These are phyloP conservation scores for Tetramorium simillimum DNA, from an alignment of 1,140 invertebrate genomes.

Conservation along the genomic window DNA sequence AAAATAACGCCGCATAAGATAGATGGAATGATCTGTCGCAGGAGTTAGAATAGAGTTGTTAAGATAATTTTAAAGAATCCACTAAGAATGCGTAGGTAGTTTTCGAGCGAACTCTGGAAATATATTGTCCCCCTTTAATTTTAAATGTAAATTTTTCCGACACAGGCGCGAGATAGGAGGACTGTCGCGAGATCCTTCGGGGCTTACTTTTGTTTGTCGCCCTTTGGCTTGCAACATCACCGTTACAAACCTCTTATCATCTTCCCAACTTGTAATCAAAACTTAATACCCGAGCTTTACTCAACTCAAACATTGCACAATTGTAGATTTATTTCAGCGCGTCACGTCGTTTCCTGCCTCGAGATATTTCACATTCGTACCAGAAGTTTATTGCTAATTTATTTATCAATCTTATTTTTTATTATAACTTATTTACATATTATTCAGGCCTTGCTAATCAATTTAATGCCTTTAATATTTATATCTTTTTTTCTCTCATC, in stretches of 20 bases:
- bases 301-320: not conserved
- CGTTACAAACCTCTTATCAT: not conserved
- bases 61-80: slow-evolving; percentile 21
- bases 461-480: not conserved
- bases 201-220: not conserved
- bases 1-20: slow-evolving; percentile 8
- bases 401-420: not conserved
- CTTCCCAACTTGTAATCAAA: slow-evolving; percentile 26
- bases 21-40: not conserved
- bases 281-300: slow-evolving; percentile 35
- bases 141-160: slow-evolving; percentile 42
- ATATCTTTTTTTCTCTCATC: not conserved
- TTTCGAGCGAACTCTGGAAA: not conserved
- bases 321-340: not conserved
- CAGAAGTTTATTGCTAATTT: not conserved
- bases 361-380: not conserved
- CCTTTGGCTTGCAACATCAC: not conserved
- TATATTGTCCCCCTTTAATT: slow-evolving; percentile 17
- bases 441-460: not conserved
- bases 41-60: not conserved
- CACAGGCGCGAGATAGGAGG: not conserved
- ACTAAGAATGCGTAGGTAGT: not conserved
- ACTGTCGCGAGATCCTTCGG: not conserved
- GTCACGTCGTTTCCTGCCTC: not conserved
- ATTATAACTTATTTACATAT: not conserved